phyloP scores from a whole-genome alignment of 1,140 invertebrate genomes.

The Drosophila pseudoananassae region DNA sequence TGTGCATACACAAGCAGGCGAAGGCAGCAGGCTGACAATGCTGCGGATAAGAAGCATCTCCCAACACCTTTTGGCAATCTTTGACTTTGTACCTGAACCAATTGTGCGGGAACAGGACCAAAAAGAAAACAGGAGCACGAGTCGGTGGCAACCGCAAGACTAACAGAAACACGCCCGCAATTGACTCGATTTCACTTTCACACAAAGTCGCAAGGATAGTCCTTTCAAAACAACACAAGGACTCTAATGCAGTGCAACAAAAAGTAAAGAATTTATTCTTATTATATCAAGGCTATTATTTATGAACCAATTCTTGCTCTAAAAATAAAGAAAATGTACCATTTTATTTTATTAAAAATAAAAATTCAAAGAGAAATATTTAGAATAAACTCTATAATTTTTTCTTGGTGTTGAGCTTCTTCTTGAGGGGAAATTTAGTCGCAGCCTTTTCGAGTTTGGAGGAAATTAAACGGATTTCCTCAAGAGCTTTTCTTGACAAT shows the following conservation, averaged over 20 bases:
- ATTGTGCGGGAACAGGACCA: slow-evolving; percentile 45
- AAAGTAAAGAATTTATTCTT: background rate
- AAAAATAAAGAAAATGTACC: no score
- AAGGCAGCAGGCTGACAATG: slow-evolving; percentile 30
- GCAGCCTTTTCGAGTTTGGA: slow-evolving; percentile 18
- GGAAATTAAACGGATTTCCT: slow-evolving; percentile 78
- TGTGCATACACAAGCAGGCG: slow-evolving; percentile 60
- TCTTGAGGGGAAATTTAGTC: slow-evolving; percentile 27
- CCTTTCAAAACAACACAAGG: slow-evolving; percentile 11
- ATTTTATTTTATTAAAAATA: background rate
- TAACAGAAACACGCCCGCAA: slow-evolving; percentile 73
- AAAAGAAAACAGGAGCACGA: slow-evolving; percentile 23
- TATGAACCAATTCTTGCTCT: no score
- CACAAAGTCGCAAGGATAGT: slow-evolving; percentile 29
- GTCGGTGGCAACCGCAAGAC: slow-evolving; percentile 64
- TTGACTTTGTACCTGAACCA: slow-evolving; percentile 50
- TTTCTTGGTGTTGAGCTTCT: background rate
- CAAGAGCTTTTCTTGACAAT: slow-evolving; percentile 44
- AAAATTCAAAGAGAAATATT: background rate
- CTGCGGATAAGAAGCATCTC: slow-evolving; percentile 40
- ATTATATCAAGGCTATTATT: no score
- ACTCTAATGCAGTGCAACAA: slow-evolving; percentile 7
- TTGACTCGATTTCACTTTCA: slow-evolving; percentile 68
- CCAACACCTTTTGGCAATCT: slow-evolving; percentile 56
- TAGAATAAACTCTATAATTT: background rate